phyloP scores from a whole-genome alignment of 2,888 invertebrate species.

The Philopedon plagiatum region DNA sequence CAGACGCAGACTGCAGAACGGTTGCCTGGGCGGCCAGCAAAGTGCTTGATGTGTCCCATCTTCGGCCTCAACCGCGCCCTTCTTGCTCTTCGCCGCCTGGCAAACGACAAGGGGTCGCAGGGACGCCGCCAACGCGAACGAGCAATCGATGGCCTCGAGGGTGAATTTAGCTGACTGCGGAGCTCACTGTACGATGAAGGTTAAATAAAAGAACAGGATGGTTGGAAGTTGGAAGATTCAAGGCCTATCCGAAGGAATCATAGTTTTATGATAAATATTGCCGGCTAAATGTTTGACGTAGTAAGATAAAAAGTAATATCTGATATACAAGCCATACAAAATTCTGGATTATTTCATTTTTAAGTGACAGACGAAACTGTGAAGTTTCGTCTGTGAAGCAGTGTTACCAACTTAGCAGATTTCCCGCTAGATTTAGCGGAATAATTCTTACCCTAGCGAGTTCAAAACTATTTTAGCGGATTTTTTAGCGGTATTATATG shows the following conservation, averaged over 20 bases:
- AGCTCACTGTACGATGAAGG: neutral
- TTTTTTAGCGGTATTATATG: too few relatives aligned
- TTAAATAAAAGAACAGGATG: constrained; percentile 2
- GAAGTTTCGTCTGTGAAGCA: too few relatives aligned
- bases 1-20: constrained; percentile 59
- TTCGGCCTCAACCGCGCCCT: constrained; percentile 47
- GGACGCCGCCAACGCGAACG: constrained; percentile 44
- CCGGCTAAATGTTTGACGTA: too few relatives aligned
- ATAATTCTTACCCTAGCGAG: too few relatives aligned
- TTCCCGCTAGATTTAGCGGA: too few relatives aligned
- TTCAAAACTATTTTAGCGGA: too few relatives aligned
- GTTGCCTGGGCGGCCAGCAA: constrained; percentile 51
- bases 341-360: too few relatives aligned
- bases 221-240: neutral
- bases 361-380: too few relatives aligned
- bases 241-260: neutral
- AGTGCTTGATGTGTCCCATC: constrained; percentile 42
- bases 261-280: too few relatives aligned
- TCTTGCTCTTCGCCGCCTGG: constrained; percentile 53
- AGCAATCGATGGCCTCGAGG: constrained; percentile 54
- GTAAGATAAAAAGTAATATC: too few relatives aligned
- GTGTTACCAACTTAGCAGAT: too few relatives aligned
- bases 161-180: constrained; percentile 27
- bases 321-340: too few relatives aligned
- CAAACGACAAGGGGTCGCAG: constrained; percentile 47